A percentile compares a stretch with the other conserved stretches of the same genome.
Evolutionary conservation across 2,888 invertebrate genomes (phyloP).

Genomic region (Hoplodrina ambigua): DNA sequence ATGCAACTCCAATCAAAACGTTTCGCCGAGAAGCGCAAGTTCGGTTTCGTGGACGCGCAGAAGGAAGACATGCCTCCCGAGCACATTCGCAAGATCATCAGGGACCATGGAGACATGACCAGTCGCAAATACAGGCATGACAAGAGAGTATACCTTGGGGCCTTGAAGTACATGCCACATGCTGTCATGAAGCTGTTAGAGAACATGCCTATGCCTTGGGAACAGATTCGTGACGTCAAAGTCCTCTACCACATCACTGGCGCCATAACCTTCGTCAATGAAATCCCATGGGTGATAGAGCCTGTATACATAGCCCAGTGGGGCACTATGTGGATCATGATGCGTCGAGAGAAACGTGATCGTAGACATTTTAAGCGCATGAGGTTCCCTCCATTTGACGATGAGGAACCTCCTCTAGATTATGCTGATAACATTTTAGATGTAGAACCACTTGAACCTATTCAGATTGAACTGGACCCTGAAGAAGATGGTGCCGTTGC

Average conservation of each 20-base stretch:
- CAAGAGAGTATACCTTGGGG: constrained; percentile 99
- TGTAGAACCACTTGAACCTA: constrained; percentile 99
- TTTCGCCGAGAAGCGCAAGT: constrained; percentile 99
- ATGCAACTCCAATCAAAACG: constrained; percentile 99
- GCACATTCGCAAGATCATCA: constrained; percentile 99
- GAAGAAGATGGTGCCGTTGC: constrained; percentile 97
- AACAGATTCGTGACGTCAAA: constrained; percentile 99
- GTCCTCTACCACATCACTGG: constrained; percentile 99
- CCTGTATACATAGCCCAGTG: constrained; percentile 99
- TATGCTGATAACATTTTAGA: constrained; percentile 99
- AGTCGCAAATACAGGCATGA: constrained; percentile 99
- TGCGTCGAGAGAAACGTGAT: constrained; percentile 99
- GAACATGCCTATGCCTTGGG: constrained; percentile 99
- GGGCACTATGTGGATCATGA: constrained; percentile 99
- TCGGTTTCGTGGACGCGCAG: constrained; percentile 99
- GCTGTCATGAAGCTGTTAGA: constrained; percentile 99
- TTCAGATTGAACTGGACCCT: constrained; percentile 98
- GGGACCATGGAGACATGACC: constrained; percentile 99
- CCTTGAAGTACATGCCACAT: constrained; percentile 99
- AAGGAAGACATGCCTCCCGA: constrained; percentile 99
- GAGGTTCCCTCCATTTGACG: constrained; percentile 99
- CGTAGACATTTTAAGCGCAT: constrained; percentile 99
- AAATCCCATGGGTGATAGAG: constrained; percentile 99
- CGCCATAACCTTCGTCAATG: constrained; percentile 99
- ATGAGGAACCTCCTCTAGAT: constrained; percentile 99